Evolutionary conservation across 2,113 vertebrate genomes (phyloP).

Genomic region (Rafetus swinhoei): DNA sequence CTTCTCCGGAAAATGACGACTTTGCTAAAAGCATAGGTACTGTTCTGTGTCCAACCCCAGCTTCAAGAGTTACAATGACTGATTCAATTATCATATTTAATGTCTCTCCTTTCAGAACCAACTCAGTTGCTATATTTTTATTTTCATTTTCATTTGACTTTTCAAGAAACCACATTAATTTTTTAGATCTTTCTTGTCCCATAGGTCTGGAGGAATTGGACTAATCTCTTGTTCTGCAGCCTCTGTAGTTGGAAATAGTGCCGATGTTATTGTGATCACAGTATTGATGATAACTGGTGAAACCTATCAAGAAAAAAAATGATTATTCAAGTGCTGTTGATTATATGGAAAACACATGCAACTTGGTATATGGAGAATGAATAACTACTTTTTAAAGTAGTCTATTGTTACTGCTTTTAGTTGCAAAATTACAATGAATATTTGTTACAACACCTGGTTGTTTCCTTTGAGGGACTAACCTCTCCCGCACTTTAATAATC

Average conservation of each 20-base stretch:
- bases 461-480: not conserved
- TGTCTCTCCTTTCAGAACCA: conserved; percentile 88
- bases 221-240: conserved; percentile 81
- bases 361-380: not conserved
- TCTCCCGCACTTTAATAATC: not conserved
- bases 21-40: conserved; percentile 98
- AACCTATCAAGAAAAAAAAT: conserved; percentile 80
- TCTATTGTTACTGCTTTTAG: not conserved
- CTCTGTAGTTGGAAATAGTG: conserved; percentile 86
- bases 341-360: not conserved
- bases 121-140: conserved; percentile 65
- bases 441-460: not conserved
- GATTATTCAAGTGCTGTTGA: not conserved
- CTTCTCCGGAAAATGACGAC: conserved; percentile 89
- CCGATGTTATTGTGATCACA: conserved; percentile 94
- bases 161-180: conserved; percentile 96
- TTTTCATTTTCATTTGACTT: conserved; percentile 81
- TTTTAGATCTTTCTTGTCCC: conserved; percentile 88
- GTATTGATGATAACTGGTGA: conserved; percentile 99
- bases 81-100: conserved; percentile 87
- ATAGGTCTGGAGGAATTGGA: conserved; percentile 85
- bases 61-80: conserved; percentile 94
- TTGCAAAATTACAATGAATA: not conserved
- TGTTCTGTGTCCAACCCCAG: conserved; percentile 94
- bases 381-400: not conserved